phyloP scores from a whole-genome alignment of 2,113 vertebrate genomes.

The Gobius niger region DNA sequence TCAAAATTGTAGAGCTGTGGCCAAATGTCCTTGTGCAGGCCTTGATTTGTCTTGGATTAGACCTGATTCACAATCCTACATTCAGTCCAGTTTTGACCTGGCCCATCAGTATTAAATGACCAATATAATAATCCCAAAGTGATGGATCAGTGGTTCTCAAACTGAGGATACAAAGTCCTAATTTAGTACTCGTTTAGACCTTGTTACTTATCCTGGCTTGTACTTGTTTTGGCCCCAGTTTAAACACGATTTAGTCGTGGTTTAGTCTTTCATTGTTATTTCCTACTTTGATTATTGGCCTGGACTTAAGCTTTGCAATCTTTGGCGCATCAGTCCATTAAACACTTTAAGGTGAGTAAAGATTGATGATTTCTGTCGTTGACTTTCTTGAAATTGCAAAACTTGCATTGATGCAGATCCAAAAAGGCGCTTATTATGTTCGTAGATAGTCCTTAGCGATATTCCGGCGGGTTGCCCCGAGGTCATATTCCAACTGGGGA shows the following conservation, averaged over 20 bases:
- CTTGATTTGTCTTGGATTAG: not conserved
- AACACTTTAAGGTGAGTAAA: not conserved
- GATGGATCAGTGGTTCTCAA: not conserved
- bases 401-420: not conserved
- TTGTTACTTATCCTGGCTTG: not conserved
- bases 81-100: not conserved
- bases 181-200: not conserved
- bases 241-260: not conserved
- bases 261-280: not conserved
- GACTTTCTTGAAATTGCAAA: no score
- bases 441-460: conserved; percentile 45
- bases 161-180: not conserved
- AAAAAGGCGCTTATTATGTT: not conserved
- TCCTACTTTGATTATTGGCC: no score
- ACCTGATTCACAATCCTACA: not conserved
- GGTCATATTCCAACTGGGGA: conserved; percentile 35
- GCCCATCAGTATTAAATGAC: not conserved
- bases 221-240: not conserved
- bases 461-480: conserved; percentile 35
- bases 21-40: no score
- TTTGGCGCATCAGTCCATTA: not conserved
- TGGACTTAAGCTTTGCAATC: not conserved
- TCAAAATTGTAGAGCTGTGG: no score
- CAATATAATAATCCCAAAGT: not conserved
- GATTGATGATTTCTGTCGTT: not conserved